A percentile compares a stretch with the other conserved stretches of the same genome.
phyloP scores from a whole-genome alignment of 2,797 vertebrate species.

The Crax fasciolata region DNA sequence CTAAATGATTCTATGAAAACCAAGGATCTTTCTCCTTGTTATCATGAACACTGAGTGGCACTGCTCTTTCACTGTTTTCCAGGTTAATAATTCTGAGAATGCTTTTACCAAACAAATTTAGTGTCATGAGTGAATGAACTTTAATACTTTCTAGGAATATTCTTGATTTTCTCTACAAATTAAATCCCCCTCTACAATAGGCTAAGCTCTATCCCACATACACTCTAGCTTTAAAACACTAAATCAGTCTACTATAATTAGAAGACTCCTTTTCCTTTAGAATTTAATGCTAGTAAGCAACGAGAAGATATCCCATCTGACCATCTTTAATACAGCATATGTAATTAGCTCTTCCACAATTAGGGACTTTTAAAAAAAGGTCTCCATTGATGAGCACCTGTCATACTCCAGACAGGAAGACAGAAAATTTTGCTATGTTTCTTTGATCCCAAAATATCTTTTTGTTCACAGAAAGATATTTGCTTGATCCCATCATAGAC shows the following conservation, averaged over 20 bases:
- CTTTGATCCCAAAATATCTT: neutral
- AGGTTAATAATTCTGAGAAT: neutral
- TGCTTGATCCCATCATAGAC: rapidly evolving
- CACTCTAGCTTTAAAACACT: neutral
- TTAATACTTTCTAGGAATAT: neutral
- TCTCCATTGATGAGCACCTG: neutral
- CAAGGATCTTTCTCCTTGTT: neutral
- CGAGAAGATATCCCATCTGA: neutral
- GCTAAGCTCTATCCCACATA: neutral
- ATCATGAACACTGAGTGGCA: neutral
- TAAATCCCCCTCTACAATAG: neutral
- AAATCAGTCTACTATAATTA: neutral
- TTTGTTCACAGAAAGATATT: neutral
- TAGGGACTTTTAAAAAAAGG: neutral
- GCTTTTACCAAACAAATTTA: neutral
- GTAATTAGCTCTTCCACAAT: neutral
- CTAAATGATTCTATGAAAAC: neutral
- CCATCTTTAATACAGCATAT: neutral
- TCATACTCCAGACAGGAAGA: neutral
- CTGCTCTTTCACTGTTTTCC: neutral
- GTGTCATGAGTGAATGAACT: neutral
- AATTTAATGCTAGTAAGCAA: neutral
- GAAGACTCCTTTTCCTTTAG: neutral
- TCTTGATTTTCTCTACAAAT: neutral
- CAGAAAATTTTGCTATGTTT: neutral